These are phyloP conservation scores for Ommatoiulus sabulosus DNA, from an alignment of 2,888 invertebrate genomes.

Conservation along the genomic window DNA sequence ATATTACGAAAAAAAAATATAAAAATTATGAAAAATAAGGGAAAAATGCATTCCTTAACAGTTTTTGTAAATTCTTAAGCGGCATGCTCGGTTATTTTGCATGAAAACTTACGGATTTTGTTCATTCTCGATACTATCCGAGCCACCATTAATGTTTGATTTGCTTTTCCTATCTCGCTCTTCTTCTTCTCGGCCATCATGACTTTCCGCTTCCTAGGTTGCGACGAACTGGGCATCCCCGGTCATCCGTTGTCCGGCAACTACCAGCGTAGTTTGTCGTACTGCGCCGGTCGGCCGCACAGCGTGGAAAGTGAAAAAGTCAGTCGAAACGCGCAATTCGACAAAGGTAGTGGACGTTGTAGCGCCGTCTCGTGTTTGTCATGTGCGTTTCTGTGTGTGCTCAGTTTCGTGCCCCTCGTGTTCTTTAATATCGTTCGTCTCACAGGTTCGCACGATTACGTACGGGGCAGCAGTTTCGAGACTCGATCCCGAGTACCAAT, in stretches of 20 bases:
- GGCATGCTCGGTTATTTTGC: no score
- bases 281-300: constrained; percentile 61
- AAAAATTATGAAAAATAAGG: no score
- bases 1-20: no score
- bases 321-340: constrained; percentile 59
- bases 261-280: constrained; percentile 60
- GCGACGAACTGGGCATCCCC: constrained; percentile 46
- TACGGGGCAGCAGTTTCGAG: background rate
- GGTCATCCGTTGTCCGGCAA: constrained; percentile 53
- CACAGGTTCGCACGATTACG: background rate
- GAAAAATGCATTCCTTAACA: no score
- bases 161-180: background rate
- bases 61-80: no score
- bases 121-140: background rate
- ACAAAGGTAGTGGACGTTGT: constrained; percentile 54
- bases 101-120: background rate
- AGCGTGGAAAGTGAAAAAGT: constrained; percentile 63
- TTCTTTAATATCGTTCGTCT: background rate
- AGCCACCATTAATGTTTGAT: background rate
- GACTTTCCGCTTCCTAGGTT: constrained; percentile 10
- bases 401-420: background rate
- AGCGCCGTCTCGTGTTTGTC: background rate
- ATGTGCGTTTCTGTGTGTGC: background rate
- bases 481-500: no score
- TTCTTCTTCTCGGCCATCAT: background rate